Evolutionary conservation across 2,113 vertebrate genomes (phyloP).

Genomic region (Lucifuga dentata): DNA sequence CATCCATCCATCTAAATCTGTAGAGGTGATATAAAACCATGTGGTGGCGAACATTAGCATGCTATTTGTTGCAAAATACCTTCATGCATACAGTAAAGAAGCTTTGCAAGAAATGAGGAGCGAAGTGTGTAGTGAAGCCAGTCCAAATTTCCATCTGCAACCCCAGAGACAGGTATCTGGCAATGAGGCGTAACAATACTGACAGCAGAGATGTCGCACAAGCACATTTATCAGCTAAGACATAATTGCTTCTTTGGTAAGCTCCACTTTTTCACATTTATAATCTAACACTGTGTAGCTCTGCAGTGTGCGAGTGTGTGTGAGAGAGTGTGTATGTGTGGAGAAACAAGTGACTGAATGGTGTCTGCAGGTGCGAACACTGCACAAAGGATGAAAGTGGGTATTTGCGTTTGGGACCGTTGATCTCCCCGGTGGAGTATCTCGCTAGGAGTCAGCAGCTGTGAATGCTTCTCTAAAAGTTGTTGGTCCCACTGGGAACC

Average conservation of each 20-base stretch:
- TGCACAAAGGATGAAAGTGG: conserved; percentile 25
- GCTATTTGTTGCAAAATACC: conserved; percentile 31
- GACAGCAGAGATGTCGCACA: conserved; percentile 59
- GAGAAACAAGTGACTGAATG: conserved; percentile 7
- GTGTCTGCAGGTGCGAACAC: conserved; percentile 33
- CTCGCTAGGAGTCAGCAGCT: conserved; percentile 54
- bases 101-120: conserved; percentile 42
- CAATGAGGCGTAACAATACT: conserved; percentile 61
- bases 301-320: not conserved
- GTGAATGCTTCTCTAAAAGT: conserved; percentile 53
- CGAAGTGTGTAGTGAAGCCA: conserved; percentile 46
- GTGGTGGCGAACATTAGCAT: too few relatives aligned
- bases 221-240: conserved; percentile 59
- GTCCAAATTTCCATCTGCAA: conserved; percentile 57
- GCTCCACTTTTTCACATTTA: conserved; percentile 33
- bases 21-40: too few relatives aligned
- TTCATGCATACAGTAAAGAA: conserved; percentile 33
- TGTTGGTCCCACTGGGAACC: conserved; percentile 47
- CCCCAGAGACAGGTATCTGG: conserved; percentile 41
- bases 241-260: conserved; percentile 57
- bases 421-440: conserved; percentile 11
- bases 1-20: too few relatives aligned
- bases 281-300: conserved; percentile 14
- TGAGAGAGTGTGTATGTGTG: conserved; percentile 1
- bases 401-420: conserved; percentile 42